Evolutionary conservation across 2,797 vertebrate genomes (phyloP), one percentile per base, ranked within the genome.

Genomic region (Dendrocincla fuliginosa): DNA sequence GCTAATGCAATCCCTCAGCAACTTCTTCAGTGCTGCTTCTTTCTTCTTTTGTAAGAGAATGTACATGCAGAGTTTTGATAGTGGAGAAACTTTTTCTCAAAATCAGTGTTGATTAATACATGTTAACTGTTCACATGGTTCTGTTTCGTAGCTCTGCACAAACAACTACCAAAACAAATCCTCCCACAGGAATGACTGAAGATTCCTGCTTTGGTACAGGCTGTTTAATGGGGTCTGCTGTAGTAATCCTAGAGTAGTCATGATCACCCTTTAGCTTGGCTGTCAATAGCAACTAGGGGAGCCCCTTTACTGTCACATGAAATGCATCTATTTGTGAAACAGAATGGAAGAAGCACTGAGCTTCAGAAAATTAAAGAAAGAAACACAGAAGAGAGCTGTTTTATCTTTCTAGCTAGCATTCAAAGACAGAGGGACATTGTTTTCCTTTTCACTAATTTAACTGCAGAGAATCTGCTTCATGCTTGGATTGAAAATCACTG

Each of bases 111-210:
- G 11, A 67, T 87, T 71, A 68, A 53, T 19, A 32, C 9, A 55
- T 0, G 0, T n/a, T 69, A 81, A 46, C 30, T 6, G 0, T 47
- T 64, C 25, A 33, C 1, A 4, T 10, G 17, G 20, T 33, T 69
- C 56, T 70, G 20, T 37, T 85, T 53, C 57, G 9, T 17, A 95
- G 56, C 15, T 64, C n/a, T 61, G 37, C 16, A 35, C 41, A 49
- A 81, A 60, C 25, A 77, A 35, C 20, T 28, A 63, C 17, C 23
- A 70, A 63, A 93, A 75, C 37, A 79, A 87, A 70, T 74, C 23
- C 14, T 70, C 19, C 33, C 32, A 22, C 2, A 0, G 32, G 23
- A 89, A 65, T 16, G 19, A 64, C 59, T 49, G 25, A 64, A 86
- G 37, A 46, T 60, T 81, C 46, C 50, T 61, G 28, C 24, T 86